phyloP scores from a whole-genome alignment of 92 coral and sea anemone species.

The Galaxea fascicularis region DNA sequence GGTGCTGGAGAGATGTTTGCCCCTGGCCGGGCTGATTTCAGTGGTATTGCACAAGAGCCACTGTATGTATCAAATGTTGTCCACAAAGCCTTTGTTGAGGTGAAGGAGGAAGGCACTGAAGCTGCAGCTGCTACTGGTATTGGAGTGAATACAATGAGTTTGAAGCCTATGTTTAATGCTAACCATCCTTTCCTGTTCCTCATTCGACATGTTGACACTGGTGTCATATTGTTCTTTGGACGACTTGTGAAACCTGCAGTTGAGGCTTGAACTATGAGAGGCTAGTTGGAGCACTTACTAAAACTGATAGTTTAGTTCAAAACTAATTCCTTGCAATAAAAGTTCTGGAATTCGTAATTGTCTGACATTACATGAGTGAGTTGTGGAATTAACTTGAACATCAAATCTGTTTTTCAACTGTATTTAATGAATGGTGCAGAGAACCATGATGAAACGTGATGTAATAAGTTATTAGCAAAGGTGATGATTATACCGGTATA shows the following conservation, averaged over 20 bases:
- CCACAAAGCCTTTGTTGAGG: constrained; percentile 89
- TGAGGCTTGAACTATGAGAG: neutral
- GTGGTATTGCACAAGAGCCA: constrained; percentile 71
- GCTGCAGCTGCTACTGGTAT: constrained; percentile 85
- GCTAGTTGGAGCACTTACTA: neutral
- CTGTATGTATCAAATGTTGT: constrained; percentile 81
- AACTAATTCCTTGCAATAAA: too few species aligned
- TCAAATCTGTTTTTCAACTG: too few species aligned
- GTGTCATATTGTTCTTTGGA: constrained; percentile 78
- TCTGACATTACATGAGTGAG: too few species aligned
- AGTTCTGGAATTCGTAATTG: too few species aligned
- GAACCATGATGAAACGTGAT: too few species aligned
- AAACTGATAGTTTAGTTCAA: too few species aligned
- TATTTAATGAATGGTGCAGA: too few species aligned
- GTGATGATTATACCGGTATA: too few species aligned
- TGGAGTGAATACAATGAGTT: constrained; percentile 40
- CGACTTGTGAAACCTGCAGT: constrained; percentile 67
- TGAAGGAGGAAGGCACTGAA: constrained; percentile 86
- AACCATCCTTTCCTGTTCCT: constrained; percentile 84
- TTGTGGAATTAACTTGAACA: too few species aligned
- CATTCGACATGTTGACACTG: constrained; percentile 62
- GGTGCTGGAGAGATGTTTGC: constrained; percentile 79
- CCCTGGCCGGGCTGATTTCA: constrained; percentile 65
- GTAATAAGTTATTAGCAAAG: too few species aligned
- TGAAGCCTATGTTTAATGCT: constrained; percentile 65